Evolutionary conservation across 2,797 vertebrate species (phyloP).

Genomic region (Balearica regulorum): DNA sequence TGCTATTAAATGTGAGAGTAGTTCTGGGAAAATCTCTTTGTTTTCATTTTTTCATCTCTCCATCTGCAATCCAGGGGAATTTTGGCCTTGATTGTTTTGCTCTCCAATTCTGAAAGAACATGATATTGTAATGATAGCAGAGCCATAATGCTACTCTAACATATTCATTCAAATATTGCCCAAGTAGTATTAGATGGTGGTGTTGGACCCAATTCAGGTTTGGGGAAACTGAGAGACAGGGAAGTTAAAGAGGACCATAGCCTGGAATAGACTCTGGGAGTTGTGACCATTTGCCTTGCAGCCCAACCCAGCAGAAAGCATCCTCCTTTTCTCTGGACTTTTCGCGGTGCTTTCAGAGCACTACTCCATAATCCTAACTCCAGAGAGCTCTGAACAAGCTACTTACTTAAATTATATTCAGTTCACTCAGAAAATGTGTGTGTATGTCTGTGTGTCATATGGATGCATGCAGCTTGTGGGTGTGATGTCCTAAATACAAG

Average conservation of each 20-base stretch:
- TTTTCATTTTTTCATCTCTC: background rate
- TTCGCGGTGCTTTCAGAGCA: background rate
- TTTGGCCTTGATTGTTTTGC: background rate
- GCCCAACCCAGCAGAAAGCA: background rate
- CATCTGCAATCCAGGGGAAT: background rate
- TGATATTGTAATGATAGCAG: background rate
- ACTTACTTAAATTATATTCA: background rate
- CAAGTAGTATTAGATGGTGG: background rate
- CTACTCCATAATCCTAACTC: background rate
- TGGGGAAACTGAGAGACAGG: background rate
- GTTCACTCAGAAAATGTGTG: background rate
- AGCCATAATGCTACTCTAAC: background rate
- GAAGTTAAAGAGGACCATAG: background rate
- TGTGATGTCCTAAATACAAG: conserved; percentile 45
- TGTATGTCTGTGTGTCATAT: background rate
- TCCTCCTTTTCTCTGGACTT: background rate
- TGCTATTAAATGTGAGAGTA: background rate
- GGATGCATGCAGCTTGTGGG: background rate
- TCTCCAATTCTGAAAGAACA: background rate
- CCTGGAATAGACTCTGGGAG: background rate
- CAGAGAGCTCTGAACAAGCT: background rate
- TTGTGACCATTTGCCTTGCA: background rate
- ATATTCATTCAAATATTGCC: background rate
- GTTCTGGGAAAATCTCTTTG: background rate
- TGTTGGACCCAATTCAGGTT: background rate